Conservation (phyloP, 2,113 vertebrate genomes). For the Ariopsis seemanni region DNA sequence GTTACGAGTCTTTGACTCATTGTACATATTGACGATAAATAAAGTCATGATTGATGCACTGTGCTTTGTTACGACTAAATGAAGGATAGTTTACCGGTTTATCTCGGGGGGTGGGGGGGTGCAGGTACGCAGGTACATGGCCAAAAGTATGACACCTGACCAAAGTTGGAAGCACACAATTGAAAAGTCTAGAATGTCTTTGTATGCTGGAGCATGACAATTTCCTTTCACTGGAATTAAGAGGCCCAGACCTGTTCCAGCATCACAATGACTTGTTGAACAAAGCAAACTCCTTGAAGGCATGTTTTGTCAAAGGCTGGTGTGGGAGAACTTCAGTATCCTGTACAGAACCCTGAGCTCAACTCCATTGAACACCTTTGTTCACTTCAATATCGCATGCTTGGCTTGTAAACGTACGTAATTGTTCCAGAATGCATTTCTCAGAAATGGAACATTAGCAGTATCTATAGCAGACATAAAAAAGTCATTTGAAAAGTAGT, state of each 20-base stretch:
- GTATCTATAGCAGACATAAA: not conserved
- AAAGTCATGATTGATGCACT: no score
- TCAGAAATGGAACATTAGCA: not conserved
- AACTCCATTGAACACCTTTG: not conserved
- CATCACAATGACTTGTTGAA: not conserved
- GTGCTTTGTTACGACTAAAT: not conserved
- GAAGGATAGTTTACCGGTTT: not conserved
- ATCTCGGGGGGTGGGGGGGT: not conserved
- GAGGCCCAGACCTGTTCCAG: not conserved
- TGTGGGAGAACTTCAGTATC: no score
- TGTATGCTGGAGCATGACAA: not conserved
- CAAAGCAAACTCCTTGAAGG: not conserved
- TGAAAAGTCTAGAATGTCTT: not conserved
- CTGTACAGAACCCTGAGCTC: no score
- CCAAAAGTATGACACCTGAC: not conserved
- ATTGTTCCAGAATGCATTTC: not conserved
- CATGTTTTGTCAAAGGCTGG: no score
- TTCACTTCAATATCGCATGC: not conserved
- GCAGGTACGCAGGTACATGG: not conserved
- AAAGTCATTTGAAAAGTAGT: not conserved
- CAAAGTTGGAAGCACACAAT: not conserved
- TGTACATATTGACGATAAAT: no score
- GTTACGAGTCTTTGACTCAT: no score
- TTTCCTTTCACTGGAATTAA: not conserved
- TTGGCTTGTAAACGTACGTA: not conserved